A percentile compares a stretch with the other conserved stretches of the same genome.
phyloP scores from a whole-genome alignment of 2,797 vertebrate species.

The Lophius americanus region DNA sequence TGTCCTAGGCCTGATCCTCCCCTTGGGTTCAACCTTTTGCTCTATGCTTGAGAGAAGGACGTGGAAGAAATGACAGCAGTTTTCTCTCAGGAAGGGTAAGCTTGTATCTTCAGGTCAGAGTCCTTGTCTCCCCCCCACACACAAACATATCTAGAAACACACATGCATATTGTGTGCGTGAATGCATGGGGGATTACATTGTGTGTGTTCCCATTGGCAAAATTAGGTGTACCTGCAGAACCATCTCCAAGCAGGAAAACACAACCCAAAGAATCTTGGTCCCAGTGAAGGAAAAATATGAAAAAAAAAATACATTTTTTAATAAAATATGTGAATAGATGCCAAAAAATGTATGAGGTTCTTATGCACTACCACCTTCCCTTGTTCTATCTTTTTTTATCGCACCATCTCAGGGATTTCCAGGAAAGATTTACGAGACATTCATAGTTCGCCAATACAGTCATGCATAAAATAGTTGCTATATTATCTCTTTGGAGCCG shows the following conservation, averaged over 20 bases:
- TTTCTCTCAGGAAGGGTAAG: constrained; percentile 26
- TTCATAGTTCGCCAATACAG: too few relatives aligned
- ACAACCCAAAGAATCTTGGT: constrained; percentile 39
- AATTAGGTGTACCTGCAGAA: constrained; percentile 16
- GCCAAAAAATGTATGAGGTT: constrained; percentile 21
- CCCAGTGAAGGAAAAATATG: constrained; percentile 26
- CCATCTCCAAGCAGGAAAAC: constrained; percentile 14
- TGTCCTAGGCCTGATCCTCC: constrained; percentile 29
- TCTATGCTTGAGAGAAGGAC: constrained; percentile 20
- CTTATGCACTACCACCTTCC: constrained; percentile 3
- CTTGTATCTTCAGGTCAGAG: constrained; percentile 26
- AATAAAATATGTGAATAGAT: constrained; percentile 18
- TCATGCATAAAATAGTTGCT: constrained; percentile 1
- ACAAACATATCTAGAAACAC: neutral
- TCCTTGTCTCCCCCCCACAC: neutral
- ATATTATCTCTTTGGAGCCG: constrained; percentile 6
- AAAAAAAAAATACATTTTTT: constrained; percentile 42
- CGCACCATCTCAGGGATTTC: constrained; percentile 11
- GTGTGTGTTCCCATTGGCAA: constrained; percentile 21
- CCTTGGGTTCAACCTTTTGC: constrained; percentile 23
- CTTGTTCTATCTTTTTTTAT: neutral
- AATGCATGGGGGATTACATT: constrained; percentile 4
- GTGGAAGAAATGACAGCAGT: constrained; percentile 21
- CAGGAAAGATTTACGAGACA: too few relatives aligned
- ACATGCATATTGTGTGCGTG: constrained; percentile 2